Evolutionary conservation across 2,888 invertebrate species (phyloP), one percentile per base, ranked within the genome.

Genomic region (Polydrusus pterygomalis): DNA sequence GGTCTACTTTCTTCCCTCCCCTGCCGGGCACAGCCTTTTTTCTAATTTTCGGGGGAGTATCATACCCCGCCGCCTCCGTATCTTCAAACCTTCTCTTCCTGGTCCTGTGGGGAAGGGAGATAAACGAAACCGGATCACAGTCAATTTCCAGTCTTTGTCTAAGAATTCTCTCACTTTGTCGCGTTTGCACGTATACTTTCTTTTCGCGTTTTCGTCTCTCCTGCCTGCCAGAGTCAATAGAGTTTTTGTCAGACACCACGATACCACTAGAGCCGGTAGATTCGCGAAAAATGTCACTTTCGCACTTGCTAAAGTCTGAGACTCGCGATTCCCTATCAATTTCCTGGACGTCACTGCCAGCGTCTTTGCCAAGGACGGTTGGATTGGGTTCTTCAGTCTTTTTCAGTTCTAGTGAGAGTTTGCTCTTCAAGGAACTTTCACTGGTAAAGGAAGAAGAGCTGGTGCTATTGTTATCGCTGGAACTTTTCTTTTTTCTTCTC

Each of bases 401-500:
- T 81, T 83, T 84, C 60, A 78, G 45, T 65, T 85, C 84, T 43
- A 81, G 63, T 13, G 82, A 83, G 38, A 80, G 74, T 79, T 83
- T 84, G 60, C 85, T 86, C 78, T 86, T 86, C 58, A 84, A 79
- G 47, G 87, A 87, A 70, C 85, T 83, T 75, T 87, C 87, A 77
- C 87, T 87, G 10, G 87, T 87, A 74, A 87, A 87, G 77, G 87
- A 87, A 58, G 84, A 85, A 34, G 86, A 85, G 13, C 86, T 86
- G 40, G 85, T 85, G 74, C 86, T 86, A 77, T 86, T 85, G 74
- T 87, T 87, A 56, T 87, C 87, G 0, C 87, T 87, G 58, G 87
- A 87, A 79, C 86, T 87, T 83, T 92, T 92, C 81, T 92, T 92
- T 84, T 90, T 87, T 82, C 92, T 90, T 5, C 94, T 89, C 34